phyloP scores from a whole-genome alignment of 2,888 invertebrate species.

The Nasonovia ribisnigri region DNA sequence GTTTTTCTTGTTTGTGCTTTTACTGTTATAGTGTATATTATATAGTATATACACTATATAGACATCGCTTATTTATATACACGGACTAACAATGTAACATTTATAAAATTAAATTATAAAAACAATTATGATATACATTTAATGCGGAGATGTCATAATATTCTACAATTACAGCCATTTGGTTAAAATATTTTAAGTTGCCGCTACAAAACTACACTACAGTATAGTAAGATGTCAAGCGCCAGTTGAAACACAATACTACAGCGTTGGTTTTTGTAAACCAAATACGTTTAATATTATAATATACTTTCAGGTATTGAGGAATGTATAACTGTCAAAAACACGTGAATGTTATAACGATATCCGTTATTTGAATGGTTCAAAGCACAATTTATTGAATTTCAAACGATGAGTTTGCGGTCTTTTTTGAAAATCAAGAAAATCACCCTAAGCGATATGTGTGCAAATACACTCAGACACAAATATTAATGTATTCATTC shows the following conservation, averaged over 20 bases:
- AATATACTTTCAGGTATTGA: not conserved
- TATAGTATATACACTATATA: too few species aligned
- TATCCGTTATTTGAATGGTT: not conserved
- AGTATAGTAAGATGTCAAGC: not conserved
- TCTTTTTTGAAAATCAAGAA: not conserved
- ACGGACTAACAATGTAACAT: not conserved
- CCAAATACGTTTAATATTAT: not conserved
- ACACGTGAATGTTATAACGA: not conserved
- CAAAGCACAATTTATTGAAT: not conserved
- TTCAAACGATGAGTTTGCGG: not conserved
- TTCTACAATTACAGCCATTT: not conserved
- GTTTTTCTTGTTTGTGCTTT: not conserved
- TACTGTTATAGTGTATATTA: not conserved
- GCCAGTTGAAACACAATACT: not conserved
- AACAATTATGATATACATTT: not conserved
- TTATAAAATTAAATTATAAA: conserved; percentile 5
- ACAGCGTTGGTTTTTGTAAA: not conserved
- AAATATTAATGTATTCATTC: not conserved
- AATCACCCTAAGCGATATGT: not conserved
- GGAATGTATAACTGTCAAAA: not conserved
- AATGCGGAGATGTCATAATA: not conserved
- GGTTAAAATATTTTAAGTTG: not conserved
- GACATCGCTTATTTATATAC: not conserved
- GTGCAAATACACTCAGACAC: not conserved
- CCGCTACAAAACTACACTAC: not conserved